Base-by-base conservation (phyloP, 2,113 vertebrate genomes). In the Cygnus buccinator region DNA sequence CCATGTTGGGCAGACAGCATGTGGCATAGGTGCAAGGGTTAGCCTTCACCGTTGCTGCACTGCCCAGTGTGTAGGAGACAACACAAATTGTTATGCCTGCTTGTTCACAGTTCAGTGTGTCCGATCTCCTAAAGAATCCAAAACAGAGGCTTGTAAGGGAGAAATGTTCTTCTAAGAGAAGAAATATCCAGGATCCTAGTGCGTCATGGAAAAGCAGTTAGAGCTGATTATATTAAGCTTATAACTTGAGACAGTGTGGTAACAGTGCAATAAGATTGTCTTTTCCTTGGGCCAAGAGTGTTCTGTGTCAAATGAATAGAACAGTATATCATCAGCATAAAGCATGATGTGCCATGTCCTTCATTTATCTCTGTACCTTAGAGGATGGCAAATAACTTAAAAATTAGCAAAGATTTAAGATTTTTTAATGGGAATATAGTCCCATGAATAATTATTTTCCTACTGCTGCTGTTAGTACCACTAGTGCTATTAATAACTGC, bases 221-320 rank as follows among this genome's bases (percentile, higher is more conserved):
- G 15, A 55, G 67, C 31, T 79, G 76, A 71, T 90, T 55, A 88
- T 91, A 78, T 87, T 80, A 91, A 46, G 43, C 8, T 94, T 90
- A 44, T 61, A 66, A 77, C 73, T 77, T 74, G 70, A 95, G 83
- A 65, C 58, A 39, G 55, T 63, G 76, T 88, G 74, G 52, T 62
- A 79, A 57, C 63, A 39, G 35, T 84, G 68, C 70, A 79, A 46
- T 82, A 79, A 70, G 66, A 84, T 80, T 58, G 65, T 48, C 41
- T 96, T 95, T 95, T 96, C 94, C 89, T 91, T 50, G 52, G 87
- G 91, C 92, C 84, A 81, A 71, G 90, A 76, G 29, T 92, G 93
- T 93, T 95, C 90, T 63, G 33, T 90, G 76, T 82, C 54, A 67
- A 46, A 86, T 5, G 11, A 94, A 67, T 9, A 43, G 65, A 11